phyloP scores from a whole-genome alignment of 2,113 vertebrate species.

The Ibidorhyncha struthersii region DNA sequence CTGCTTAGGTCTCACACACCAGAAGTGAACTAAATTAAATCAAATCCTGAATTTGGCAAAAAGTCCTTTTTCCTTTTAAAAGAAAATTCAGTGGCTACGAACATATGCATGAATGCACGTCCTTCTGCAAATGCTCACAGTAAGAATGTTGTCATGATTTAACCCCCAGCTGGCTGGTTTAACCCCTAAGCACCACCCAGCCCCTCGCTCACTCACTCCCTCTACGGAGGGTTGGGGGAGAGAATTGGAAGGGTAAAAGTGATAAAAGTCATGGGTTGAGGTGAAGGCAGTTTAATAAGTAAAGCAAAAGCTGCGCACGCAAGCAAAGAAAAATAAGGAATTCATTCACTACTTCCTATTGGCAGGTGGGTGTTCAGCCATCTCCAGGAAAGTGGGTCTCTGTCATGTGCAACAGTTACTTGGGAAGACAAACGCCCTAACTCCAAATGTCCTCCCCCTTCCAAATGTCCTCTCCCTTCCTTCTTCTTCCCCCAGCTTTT shows the following conservation, averaged over 20 bases:
- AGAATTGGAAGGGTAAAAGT: not conserved
- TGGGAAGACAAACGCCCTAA: not conserved
- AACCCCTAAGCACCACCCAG: not conserved
- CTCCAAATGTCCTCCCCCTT: not conserved
- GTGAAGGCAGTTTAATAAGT: not conserved
- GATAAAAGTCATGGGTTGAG: not conserved
- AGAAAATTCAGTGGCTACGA: not conserved
- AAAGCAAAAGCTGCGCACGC: not conserved
- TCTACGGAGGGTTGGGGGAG: no score
- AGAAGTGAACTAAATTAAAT: not conserved
- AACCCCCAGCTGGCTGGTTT: not conserved
- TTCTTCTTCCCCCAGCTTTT: not conserved
- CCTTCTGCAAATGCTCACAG: not conserved
- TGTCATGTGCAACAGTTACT: rapidly evolving
- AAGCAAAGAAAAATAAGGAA: not conserved
- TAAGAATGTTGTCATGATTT: not conserved
- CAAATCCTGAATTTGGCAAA: not conserved
- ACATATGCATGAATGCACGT: not conserved
- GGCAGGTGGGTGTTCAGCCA: not conserved
- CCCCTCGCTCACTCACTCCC: not conserved
- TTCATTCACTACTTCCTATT: not conserved
- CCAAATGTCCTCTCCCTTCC: rapidly evolving
- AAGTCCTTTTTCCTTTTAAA: not conserved
- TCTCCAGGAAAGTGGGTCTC: not conserved
- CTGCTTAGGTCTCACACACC: not conserved